These are phyloP conservation scores for Ecliptopera silaceata DNA, from an alignment of 2,888 invertebrate species.

Conservation along the genomic window DNA sequence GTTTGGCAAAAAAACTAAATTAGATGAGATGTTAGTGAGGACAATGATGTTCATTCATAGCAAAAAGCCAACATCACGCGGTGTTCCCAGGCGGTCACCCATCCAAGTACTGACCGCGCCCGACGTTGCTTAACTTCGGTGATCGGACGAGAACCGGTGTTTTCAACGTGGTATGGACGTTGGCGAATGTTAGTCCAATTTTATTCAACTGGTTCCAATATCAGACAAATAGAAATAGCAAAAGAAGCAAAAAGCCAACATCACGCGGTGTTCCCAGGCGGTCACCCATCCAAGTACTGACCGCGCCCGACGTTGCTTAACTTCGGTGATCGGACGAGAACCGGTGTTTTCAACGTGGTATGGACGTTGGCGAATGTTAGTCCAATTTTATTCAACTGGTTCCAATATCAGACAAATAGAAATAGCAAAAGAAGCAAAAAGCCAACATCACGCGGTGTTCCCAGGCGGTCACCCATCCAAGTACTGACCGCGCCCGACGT, in stretches of 20 bases:
- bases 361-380: slow-evolving; percentile 60
- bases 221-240: no score
- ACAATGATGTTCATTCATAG: no score
- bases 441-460: slow-evolving; percentile 59
- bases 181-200: no score
- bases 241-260: slow-evolving; percentile 52
- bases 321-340: slow-evolving; percentile 78
- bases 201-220: no score
- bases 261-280: slow-evolving; percentile 65
- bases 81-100: slow-evolving; percentile 75
- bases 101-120: slow-evolving; percentile 79
- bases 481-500: slow-evolving; percentile 73
- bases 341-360: slow-evolving; percentile 62
- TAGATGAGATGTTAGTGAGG: no score
- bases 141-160: slow-evolving; percentile 76
- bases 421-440: slow-evolving; percentile 26
- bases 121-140: slow-evolving; percentile 77
- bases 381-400: no score
- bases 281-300: slow-evolving; percentile 81
- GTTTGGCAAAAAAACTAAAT: no score
- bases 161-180: slow-evolving; percentile 63
- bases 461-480: slow-evolving; percentile 75
- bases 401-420: no score
- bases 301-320: slow-evolving; percentile 78
- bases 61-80: slow-evolving; percentile 54